Conservation (phyloP, 2,888 invertebrate genomes). For the Isotomurus palustris region DNA sequence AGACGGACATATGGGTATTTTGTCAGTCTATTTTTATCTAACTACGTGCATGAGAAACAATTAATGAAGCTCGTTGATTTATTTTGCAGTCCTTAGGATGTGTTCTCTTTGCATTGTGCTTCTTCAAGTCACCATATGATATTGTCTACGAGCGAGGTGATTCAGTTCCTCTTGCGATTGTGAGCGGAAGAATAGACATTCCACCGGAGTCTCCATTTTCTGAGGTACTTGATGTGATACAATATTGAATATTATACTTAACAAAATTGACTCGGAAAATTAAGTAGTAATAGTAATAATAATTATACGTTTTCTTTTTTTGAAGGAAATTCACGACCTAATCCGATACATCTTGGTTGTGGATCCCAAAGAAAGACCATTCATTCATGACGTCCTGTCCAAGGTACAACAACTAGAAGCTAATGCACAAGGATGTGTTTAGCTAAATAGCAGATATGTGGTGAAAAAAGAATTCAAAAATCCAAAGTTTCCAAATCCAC, state of each 20-base stretch:
- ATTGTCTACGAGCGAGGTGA: conserved; percentile 77
- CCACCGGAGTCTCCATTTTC: conserved; percentile 64
- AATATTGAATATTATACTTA: not conserved
- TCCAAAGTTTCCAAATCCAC: no score
- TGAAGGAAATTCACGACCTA: conserved; percentile 64
- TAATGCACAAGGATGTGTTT: conserved; percentile 58
- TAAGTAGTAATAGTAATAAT: not conserved
- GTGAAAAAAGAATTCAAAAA: no score
- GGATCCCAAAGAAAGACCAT: conserved; percentile 68
- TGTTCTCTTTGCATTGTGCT: conserved; percentile 76
- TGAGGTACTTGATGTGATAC: conserved; percentile 55
- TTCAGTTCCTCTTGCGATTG: conserved; percentile 78
- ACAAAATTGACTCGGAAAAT: no score
- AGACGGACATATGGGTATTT: conserved; percentile 78
- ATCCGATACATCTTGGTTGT: conserved; percentile 66
- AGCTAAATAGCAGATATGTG: no score
- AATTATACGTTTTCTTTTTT: conserved; percentile 48
- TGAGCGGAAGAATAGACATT: conserved; percentile 68
- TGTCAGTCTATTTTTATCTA: not conserved
- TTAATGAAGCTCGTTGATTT: no score
- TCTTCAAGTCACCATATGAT: conserved; percentile 80
- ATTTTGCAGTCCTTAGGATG: conserved; percentile 71
- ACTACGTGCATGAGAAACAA: no score
- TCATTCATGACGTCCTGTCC: conserved; percentile 66
- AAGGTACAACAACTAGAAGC: conserved; percentile 58